Percentiles rank a stretch among this genome's conserved stretches.
phyloP scores from a whole-genome alignment of 2,113 vertebrate genomes.

The Anser cygnoides region DNA sequence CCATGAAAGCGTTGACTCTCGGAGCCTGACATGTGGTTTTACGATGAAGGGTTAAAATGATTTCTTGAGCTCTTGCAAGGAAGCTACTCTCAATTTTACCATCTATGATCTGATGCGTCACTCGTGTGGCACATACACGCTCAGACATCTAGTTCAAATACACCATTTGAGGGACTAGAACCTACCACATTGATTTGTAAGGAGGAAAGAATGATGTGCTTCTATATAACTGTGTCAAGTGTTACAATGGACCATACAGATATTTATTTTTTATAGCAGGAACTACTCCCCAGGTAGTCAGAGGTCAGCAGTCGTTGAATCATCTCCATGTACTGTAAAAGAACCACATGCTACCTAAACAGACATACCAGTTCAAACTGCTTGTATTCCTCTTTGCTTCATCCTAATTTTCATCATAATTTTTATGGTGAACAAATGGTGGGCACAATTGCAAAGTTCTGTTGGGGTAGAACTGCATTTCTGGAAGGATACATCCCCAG shows the following conservation, averaged over 20 bases:
- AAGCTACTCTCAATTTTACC: neutral
- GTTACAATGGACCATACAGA: neutral
- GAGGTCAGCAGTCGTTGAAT: neutral
- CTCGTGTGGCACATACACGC: fast-evolving
- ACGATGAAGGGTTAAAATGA: neutral
- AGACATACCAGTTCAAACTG: neutral
- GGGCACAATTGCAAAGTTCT: neutral
- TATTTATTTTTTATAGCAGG: neutral
- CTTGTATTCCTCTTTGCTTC: neutral
- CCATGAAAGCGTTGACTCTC: neutral
- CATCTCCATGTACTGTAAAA: neutral
- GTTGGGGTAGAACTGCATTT: neutral
- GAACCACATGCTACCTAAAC: neutral
- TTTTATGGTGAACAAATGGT: neutral
- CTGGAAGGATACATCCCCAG: too few species aligned
- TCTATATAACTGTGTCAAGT: neutral
- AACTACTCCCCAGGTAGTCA: neutral
- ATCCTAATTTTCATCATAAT: neutral
- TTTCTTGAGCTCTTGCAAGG: neutral
- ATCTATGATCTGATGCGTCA: neutral
- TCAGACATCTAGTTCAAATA: neutral
- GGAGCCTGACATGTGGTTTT: neutral
- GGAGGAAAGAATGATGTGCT: neutral
- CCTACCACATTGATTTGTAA: neutral
- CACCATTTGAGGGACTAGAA: neutral